Evolutionary conservation across 2,797 vertebrate genomes (phyloP).

Genomic region (Chelonia mydas): DNA sequence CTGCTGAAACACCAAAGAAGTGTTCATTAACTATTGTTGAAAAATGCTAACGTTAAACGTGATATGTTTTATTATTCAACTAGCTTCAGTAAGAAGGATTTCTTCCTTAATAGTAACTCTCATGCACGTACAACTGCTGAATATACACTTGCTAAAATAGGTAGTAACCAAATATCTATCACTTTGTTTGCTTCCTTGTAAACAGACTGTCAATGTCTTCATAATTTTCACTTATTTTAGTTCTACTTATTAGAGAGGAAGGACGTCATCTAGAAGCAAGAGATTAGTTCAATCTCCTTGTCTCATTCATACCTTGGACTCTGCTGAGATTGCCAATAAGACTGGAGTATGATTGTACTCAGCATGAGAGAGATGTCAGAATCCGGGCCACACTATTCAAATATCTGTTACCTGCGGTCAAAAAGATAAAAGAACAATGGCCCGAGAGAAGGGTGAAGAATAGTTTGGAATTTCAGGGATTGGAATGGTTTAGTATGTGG

Average conservation of each 20-base stretch:
- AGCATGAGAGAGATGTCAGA: not conserved
- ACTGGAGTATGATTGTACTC: not conserved
- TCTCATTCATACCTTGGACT: not conserved
- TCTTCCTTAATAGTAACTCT: not conserved
- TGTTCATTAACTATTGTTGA: not conserved
- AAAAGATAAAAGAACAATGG: conserved; percentile 5
- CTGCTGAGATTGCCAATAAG: not conserved
- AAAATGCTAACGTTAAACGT: not conserved
- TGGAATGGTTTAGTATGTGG: not conserved
- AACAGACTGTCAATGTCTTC: not conserved
- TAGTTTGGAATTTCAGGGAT: not conserved
- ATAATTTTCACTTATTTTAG: not conserved
- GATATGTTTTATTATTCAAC: not conserved
- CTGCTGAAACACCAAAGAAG: not conserved
- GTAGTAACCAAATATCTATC: not conserved
- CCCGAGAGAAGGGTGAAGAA: not conserved
- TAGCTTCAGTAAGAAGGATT: not conserved
- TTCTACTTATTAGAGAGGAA: not conserved
- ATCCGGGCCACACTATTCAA: not conserved
- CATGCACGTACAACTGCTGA: not conserved
- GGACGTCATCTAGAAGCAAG: not conserved
- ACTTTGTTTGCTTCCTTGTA: not conserved
- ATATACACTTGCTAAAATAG: not conserved
- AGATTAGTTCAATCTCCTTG: not conserved
- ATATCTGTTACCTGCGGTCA: not conserved